phyloP scores from a whole-genome alignment of 1,140 invertebrate species.

The Euura saliciscinereae region DNA sequence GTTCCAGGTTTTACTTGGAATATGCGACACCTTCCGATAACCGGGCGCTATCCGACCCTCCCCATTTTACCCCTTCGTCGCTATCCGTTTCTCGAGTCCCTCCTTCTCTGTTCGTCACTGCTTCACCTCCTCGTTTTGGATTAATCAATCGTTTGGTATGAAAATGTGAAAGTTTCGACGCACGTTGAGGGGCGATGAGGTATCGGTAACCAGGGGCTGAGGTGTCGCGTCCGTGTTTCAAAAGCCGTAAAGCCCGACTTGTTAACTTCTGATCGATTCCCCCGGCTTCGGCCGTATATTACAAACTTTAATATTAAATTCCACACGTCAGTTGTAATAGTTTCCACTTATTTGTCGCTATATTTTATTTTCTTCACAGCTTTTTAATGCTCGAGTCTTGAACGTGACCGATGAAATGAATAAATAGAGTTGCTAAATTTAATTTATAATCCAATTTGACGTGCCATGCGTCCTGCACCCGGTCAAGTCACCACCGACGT shows the following conservation, averaged over 20 bases:
- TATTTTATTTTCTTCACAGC: background rate
- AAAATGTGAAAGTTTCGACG: constrained; percentile 3
- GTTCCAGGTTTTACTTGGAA: constrained; percentile 45
- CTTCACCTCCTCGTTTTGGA: too few species aligned
- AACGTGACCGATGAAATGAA: constrained; percentile 17
- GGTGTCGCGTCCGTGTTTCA: constrained; percentile 38
- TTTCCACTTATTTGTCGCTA: constrained; percentile 18
- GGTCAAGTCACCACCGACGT: too few species aligned
- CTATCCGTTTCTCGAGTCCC: background rate
- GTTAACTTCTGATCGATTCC: constrained; percentile 53
- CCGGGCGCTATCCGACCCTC: background rate
- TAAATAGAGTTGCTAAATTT: constrained; percentile 16
- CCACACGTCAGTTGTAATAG: constrained; percentile 42
- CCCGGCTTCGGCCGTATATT: constrained; percentile 40
- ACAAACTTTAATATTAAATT: constrained; percentile 48
- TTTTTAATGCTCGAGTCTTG: constrained; percentile 5
- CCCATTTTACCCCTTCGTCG: background rate
- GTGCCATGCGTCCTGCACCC: too few species aligned
- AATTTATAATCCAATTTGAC: constrained; percentile 15
- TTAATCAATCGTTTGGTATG: background rate
- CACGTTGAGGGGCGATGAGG: constrained; percentile 2
- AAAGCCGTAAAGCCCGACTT: constrained; percentile 49
- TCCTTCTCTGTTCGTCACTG: background rate
- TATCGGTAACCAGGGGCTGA: background rate
- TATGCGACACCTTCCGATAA: constrained; percentile 43